Percentiles rank a stretch among this genome's conserved stretches.
Evolutionary conservation across 2,113 vertebrate genomes (phyloP).

Genomic region (Elaphurus davidianus): DNA sequence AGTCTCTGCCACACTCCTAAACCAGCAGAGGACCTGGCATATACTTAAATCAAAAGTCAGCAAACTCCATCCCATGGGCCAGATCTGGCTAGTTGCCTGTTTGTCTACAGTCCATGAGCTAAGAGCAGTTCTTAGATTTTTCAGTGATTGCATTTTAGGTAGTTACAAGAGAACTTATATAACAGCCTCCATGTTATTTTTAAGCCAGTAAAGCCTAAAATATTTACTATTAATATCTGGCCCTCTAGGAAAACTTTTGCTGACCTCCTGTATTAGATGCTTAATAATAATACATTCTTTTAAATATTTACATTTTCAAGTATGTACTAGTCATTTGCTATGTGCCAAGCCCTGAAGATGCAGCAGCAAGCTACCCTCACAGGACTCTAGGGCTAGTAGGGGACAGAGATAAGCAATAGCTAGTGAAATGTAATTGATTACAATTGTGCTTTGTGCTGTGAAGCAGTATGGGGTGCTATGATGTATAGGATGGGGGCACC

Average conservation of each 20-base stretch:
- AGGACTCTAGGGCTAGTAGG: not conserved
- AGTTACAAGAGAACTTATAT: not conserved
- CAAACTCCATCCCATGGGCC: not conserved
- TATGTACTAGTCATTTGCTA: not conserved
- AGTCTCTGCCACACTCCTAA: not conserved
- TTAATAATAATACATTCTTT: not conserved
- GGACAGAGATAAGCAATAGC: not conserved
- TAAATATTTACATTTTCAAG: not conserved
- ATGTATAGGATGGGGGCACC: rapidly evolving
- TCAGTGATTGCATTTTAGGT: not conserved
- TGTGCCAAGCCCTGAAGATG: too few relatives aligned
- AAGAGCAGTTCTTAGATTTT: not conserved
- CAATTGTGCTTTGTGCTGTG: not conserved
- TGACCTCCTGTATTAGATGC: not conserved
- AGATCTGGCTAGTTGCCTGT: not conserved
- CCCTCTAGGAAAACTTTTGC: not conserved
- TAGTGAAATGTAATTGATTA: not conserved
- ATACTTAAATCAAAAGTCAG: not conserved
- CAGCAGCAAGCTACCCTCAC: not conserved
- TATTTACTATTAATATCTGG: not conserved
- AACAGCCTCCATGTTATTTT: not conserved
- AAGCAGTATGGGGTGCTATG: not conserved
- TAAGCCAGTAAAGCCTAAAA: not conserved
- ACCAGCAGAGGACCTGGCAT: not conserved
- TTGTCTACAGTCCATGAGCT: not conserved